A percentile compares a stretch with the other conserved stretches of the same genome.
phyloP scores from a whole-genome alignment of 2,797 vertebrate species.

The Pantherophis alleghaniensis region DNA sequence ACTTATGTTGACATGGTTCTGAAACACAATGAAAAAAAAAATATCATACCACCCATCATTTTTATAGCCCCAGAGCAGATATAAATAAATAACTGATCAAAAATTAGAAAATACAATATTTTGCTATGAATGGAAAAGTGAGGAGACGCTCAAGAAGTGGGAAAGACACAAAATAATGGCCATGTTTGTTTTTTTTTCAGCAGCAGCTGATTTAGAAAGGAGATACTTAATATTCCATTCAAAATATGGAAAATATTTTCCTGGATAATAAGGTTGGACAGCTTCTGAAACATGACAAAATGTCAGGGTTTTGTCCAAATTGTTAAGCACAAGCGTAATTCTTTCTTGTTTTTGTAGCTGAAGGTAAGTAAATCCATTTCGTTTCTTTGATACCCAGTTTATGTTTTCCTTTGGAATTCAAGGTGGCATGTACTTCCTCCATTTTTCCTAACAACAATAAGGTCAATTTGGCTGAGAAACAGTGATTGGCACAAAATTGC shows the following conservation, averaged over 20 bases:
- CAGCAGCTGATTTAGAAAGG: conserved; percentile 42
- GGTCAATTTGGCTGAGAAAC: not conserved
- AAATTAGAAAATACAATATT: conserved; percentile 42
- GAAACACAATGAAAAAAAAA: conserved; percentile 59
- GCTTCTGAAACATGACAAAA: not conserved
- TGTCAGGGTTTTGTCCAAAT: not conserved
- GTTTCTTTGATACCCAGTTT: not conserved
- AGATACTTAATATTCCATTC: conserved; percentile 27
- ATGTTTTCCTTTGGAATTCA: not conserved
- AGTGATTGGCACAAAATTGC: not conserved
- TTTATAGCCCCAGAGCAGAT: conserved; percentile 53
- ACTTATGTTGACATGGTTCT: conserved; percentile 51
- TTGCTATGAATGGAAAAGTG: conserved; percentile 26
- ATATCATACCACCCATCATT: conserved; percentile 46
- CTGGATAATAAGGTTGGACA: not conserved
- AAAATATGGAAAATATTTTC: conserved; percentile 38
- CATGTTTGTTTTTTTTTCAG: conserved; percentile 34
- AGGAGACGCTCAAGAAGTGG: not conserved
- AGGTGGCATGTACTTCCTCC: not conserved
- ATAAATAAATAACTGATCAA: conserved; percentile 62
- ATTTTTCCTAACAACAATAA: not conserved
- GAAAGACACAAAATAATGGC: conserved; percentile 11
- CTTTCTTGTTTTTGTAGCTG: not conserved
- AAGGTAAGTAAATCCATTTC: not conserved
- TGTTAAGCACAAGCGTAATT: not conserved